phyloP scores from a whole-genome alignment of 1,140 invertebrate genomes.

The Papilio helenus region DNA sequence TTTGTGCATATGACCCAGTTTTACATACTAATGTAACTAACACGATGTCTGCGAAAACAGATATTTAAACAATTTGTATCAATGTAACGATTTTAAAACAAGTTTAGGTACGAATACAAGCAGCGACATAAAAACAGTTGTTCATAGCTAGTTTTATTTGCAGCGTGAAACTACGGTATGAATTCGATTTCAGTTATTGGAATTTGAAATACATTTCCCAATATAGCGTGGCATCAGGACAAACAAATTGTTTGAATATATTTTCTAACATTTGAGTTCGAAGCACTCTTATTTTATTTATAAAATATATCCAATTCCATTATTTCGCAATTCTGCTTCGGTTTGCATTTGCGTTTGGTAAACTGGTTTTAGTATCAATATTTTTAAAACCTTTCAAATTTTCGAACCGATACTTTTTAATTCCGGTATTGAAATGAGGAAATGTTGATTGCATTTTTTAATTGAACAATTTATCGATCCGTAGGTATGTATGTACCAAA shows the following conservation, averaged over 20 bases:
- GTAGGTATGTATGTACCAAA: neutral
- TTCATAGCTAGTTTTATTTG: slow-evolving; percentile 16
- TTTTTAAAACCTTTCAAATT: slow-evolving; percentile 11
- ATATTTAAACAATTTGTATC: neutral
- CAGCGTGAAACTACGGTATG: neutral
- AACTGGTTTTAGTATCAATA: slow-evolving; percentile 16
- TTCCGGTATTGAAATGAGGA: neutral
- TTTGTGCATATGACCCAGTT: neutral
- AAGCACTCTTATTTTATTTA: slow-evolving; percentile 14
- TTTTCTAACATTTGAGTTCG: slow-evolving; percentile 24
- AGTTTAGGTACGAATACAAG: neutral
- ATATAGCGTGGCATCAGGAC: slow-evolving; percentile 3
- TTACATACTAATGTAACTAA: neutral
- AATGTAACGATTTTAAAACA: neutral
- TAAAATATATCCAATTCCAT: slow-evolving; percentile 23
- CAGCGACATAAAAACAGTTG: slow-evolving; percentile 7
- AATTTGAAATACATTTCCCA: slow-evolving; percentile 25
- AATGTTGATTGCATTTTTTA: slow-evolving; percentile 19
- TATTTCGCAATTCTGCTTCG: slow-evolving; percentile 9
- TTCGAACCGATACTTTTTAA: slow-evolving; percentile 9
- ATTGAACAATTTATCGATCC: slow-evolving; percentile 9
- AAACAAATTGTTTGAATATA: slow-evolving; percentile 26
- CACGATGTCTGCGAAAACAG: neutral
- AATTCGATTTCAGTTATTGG: slow-evolving; percentile 26
- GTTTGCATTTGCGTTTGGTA: slow-evolving; percentile 6